Evolutionary conservation across 2,113 vertebrate species (phyloP), one percentile per base, ranked within the genome.

Genomic region (Fukomys damarensis): DNA sequence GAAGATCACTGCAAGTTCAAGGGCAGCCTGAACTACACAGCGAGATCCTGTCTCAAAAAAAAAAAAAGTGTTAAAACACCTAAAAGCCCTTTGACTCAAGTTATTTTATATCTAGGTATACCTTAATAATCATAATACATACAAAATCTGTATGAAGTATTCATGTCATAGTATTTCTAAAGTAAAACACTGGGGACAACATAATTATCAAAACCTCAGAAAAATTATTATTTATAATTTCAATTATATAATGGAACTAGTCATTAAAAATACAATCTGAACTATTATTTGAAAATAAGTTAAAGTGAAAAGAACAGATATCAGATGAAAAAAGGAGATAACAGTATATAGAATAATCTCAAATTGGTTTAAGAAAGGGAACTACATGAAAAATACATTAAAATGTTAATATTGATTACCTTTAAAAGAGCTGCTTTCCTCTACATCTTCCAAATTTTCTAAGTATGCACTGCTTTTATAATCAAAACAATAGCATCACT

Each of bases 21-120:
- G 38, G 68, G n/a, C 68, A 70, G 38, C 19, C 19, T 41, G n/a
- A 38, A 70, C 68, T 70, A 70, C 68, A 41, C 68, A 38, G 38
- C 22, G 19, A 70, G 68, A 41, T 1, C 68, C 68, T 38, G n/a
- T 70, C n/a, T 70, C 68, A 70, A 70, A 70, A 70, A 70, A 70
- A 70, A 70, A 70, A 32, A 32, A 65, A 65, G 32, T 19, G n/a
- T 74, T 95, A 86, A 89, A 86, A 84, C 17, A 79, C 0, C 89
- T 93, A 59, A 96, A 96, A 93, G 41, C 5, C 28, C n/a, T 91
- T 46, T 81, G 24, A 89, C 65, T 85, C 65, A 94, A 93, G 83
- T 92, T 92, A 87, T 79, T 74, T 35, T 76, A 35, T 43, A 83
- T 49, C 16, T 85, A 91, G 20, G 58, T 11, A 14, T 32, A 80